A percentile compares a stretch with the other conserved stretches of the same genome.
Conservation (phyloP, 2,888 invertebrate genomes). For the Harmothoe impar region DNA sequence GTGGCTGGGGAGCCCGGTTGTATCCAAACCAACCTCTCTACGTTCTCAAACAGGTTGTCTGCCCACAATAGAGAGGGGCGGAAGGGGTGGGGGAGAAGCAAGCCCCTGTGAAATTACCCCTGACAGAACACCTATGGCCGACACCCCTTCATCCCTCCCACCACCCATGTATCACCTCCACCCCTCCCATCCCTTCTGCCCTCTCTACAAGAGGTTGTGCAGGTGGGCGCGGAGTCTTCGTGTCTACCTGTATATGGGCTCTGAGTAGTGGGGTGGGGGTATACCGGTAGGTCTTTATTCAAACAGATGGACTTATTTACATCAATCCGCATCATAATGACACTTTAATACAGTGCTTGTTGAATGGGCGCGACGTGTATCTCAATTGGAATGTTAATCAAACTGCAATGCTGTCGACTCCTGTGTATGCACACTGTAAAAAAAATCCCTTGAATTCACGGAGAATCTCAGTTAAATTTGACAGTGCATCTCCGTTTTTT, state of each 20-base stretch:
- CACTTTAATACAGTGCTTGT: slow-evolving; percentile 2
- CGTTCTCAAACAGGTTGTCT: background rate
- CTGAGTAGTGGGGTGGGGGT: background rate
- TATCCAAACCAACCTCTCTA: background rate
- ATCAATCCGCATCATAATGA: background rate
- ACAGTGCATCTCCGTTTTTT: too few relatives aligned
- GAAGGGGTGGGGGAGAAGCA: background rate
- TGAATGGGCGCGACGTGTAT: background rate
- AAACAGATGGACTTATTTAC: slow-evolving; percentile 3
- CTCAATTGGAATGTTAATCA: slow-evolving; percentile 10
- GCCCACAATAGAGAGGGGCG: background rate
- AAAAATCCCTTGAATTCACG: too few relatives aligned
- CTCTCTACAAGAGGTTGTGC: background rate
- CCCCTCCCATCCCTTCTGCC: slow-evolving; percentile 10
- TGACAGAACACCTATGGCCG: slow-evolving; percentile 39
- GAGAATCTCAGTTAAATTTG: too few relatives aligned
- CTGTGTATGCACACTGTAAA: background rate
- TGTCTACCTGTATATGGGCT: background rate
- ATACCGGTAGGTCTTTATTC: background rate
- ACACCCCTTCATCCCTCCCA: background rate
- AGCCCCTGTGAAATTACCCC: slow-evolving; percentile 3
- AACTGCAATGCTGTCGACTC: background rate
- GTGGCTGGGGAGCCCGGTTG: background rate
- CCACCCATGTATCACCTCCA: background rate
- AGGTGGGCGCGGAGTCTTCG: background rate